These are phyloP conservation scores for Sarcophaga bullata DNA, from an alignment of 1,140 invertebrate species.

Conservation along the genomic window DNA sequence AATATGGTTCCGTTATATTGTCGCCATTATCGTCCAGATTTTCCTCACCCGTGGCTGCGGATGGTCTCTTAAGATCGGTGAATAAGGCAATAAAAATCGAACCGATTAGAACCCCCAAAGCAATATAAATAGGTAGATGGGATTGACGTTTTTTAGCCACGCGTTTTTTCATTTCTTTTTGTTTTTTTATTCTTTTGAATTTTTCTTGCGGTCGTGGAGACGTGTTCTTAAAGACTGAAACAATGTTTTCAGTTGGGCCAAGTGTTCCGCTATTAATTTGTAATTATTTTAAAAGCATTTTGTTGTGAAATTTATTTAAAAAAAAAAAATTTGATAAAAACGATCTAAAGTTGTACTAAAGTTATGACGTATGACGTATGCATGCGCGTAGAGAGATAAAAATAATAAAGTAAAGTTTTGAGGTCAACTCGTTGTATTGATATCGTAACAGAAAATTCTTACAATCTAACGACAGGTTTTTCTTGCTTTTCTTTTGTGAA, in stretches of 20 bases:
- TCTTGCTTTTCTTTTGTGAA: no score
- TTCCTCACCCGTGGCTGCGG: background rate
- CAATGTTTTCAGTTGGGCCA: background rate
- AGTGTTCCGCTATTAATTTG: background rate
- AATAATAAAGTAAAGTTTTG: no score
- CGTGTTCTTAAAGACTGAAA: background rate
- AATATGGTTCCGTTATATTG: background rate
- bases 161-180: constrained; percentile 15
- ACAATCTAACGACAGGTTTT: no score
- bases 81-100: background rate
- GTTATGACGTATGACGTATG: background rate
- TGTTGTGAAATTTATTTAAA: background rate
- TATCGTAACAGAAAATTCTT: no score
- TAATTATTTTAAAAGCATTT: constrained; percentile 39
- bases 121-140: background rate
- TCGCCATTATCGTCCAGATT: background rate
- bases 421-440: no score
- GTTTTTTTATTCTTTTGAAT: background rate
- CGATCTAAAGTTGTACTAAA: background rate
- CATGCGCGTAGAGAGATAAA: no score
- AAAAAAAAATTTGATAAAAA: background rate
- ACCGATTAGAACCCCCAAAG: background rate
- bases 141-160: background rate
- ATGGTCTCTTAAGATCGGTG: background rate
- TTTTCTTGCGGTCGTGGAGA: background rate